Base-by-base conservation (phyloP, 2,888 invertebrate species). In the Drosophila kokeensis region DNA sequence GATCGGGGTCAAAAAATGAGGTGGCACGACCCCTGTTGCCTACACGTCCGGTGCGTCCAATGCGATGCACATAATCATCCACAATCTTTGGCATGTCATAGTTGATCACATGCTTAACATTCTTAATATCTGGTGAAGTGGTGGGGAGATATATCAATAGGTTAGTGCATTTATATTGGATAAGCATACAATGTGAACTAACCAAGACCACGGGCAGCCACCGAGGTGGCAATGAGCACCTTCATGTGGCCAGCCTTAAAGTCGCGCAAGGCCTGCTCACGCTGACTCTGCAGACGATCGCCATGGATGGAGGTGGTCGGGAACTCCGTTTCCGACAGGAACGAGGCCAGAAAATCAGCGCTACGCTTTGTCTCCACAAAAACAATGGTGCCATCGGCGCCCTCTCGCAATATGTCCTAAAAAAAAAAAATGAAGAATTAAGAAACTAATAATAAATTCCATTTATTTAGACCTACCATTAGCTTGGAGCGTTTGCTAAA, bases 301-400 rank as follows among this genome's bases (percentile, higher is more conserved):
- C 99, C 99, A 93, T 99, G 99, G 90, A 99, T 99, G 45, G 99
- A 99, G 6, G 99, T 98, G 0, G 99, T 99, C 10, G 98, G 96
- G 67, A 96, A 95, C 66, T 96, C 95, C n/a, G 95, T 94, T 92
- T 97, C 97, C 0, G 96, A 97, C 36, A 99, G 93, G 83, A 95
- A 95, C 0, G 96, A 95, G 0, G 98, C 99, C 29, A 98, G 93
- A 91, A 97, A 98, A 92, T 99, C 99, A 0, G 98, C 98, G 68
- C 95, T 96, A 49, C 97, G 95, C 90, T 99, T 98, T 18, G 96
- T 96, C 89, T 97, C 98, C 0, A 99, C 98, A 91, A 99, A 99
- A 0, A 99, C 96, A 45, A 99, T 94, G 0, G 96, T 95, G 21
- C 95, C 94, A 60, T 94, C 91, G 79, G 92, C 86, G 1, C 84